Conservation (phyloP, 2,797 vertebrate species). For the Arctocebus calabarensis region DNA sequence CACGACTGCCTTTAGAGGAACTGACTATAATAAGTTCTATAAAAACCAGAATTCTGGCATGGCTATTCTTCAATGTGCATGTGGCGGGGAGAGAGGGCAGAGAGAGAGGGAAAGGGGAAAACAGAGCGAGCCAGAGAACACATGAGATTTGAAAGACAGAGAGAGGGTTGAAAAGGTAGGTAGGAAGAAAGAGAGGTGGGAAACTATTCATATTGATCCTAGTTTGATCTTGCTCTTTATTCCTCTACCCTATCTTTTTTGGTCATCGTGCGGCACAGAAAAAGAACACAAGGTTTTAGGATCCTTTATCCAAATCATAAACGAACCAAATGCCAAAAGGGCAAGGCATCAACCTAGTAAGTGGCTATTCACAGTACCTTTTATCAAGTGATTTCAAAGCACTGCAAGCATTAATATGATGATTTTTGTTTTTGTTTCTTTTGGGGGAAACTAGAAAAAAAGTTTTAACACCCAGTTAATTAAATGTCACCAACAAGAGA, state of each 20-base stretch:
- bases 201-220: neutral
- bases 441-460: constrained; percentile 63
- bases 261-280: constrained; percentile 71
- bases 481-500: neutral
- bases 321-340: constrained; percentile 74
- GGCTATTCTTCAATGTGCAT: constrained; percentile 32
- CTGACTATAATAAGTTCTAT: neutral
- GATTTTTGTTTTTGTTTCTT: constrained; percentile 57
- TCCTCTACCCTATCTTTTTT: constrained; percentile 74
- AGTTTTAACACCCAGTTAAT: constrained; percentile 29
- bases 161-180: neutral
- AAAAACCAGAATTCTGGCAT: constrained; percentile 44
- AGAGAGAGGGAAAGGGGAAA: no score
- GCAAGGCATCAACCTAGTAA: constrained; percentile 56
- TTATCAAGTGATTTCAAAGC: constrained; percentile 68
- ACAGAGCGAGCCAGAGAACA: no score
- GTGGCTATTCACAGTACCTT: constrained; percentile 74
- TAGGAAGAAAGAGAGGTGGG: neutral
- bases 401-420: constrained; percentile 33
- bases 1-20: constrained; percentile 48
- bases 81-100: neutral
- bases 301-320: constrained; percentile 70
- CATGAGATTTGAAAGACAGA: no score
- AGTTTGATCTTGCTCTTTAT: constrained; percentile 70
- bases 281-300: constrained; percentile 76